Conservation (phyloP, 2,888 invertebrate genomes). For the Leucozona laternaria region DNA sequence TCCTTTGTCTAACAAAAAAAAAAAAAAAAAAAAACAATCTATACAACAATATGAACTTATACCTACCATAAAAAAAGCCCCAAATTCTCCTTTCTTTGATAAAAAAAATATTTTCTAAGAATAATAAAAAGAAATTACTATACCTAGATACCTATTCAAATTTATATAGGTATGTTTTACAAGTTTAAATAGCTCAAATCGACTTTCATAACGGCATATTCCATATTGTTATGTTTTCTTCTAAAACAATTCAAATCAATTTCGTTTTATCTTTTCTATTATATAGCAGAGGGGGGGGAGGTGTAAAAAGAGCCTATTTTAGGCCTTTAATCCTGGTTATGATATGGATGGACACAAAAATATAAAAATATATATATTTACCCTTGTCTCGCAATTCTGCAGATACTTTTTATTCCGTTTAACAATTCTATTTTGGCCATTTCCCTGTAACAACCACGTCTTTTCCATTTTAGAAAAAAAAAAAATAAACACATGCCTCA, state of each 20-base stretch:
- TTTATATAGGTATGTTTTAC: no score
- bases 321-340: conserved; percentile 9
- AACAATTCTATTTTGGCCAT: conserved; percentile 23
- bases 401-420: not conserved
- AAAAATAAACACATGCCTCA: not conserved
- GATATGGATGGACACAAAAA: not conserved
- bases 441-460: conserved; percentile 26
- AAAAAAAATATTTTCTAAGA: not conserved
- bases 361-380: not conserved
- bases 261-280: not conserved
- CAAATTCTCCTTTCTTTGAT: no score
- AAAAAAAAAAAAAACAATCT: not conserved
- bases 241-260: conserved; percentile 15
- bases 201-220: not conserved
- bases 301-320: not conserved
- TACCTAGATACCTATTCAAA: no score
- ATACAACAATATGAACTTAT: not conserved
- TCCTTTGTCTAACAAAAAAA: no score
- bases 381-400: not conserved
- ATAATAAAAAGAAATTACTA: not conserved
- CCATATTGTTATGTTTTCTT: not conserved
- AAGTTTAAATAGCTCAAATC: not conserved
- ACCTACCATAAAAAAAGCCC: not conserved
- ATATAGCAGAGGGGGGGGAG: not conserved
- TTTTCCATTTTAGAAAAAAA: conserved; percentile 8